Evolutionary conservation across 2,113 vertebrate genomes (phyloP).

Genomic region (Neopipo cinnamomea): DNA sequence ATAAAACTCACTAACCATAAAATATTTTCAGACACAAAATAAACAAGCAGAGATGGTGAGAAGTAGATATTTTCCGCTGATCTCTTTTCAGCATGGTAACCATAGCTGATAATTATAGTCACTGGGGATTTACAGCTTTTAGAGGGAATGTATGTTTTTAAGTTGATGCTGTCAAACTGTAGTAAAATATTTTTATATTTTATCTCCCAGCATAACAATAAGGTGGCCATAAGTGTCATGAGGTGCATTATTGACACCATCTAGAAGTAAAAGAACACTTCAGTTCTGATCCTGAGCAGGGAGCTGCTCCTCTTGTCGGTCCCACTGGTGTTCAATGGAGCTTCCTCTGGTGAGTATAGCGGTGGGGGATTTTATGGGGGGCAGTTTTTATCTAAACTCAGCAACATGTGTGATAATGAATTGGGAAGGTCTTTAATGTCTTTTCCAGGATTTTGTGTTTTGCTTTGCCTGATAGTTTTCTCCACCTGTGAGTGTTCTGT

Average conservation of each 20-base stretch:
- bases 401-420: background rate
- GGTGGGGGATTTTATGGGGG: background rate
- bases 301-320: background rate
- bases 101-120: background rate
- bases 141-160: background rate
- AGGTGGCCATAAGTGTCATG: background rate
- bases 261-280: background rate
- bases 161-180: background rate
- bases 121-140: background rate
- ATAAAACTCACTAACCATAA: slow-evolving; percentile 23
- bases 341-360: background rate
- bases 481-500: fast-evolving
- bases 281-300: background rate
- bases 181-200: background rate
- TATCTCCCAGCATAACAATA: background rate
- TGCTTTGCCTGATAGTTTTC: background rate
- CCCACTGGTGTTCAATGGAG: fast-evolving
- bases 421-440: too few relatives aligned
- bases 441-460: background rate
- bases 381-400: background rate
- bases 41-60: slow-evolving; percentile 1
- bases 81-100: background rate
- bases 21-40: background rate
- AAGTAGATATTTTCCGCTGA: background rate
- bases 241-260: background rate